phyloP scores from a whole-genome alignment of 2,888 invertebrate species.

The Caenorhabditis sulstoni region DNA sequence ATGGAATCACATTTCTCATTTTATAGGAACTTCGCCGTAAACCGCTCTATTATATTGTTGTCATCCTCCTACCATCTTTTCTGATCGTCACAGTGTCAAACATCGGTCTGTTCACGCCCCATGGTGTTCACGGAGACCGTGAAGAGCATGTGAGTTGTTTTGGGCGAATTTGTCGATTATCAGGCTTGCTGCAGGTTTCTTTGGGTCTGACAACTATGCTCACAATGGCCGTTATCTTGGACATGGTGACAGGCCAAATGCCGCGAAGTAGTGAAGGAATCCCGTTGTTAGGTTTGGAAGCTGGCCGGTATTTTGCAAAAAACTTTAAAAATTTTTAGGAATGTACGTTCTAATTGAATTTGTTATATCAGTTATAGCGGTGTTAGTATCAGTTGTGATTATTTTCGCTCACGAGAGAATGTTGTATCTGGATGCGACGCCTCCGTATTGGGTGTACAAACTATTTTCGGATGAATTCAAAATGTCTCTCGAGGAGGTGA shows the following conservation, averaged over 20 bases:
- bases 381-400: conserved; percentile 66
- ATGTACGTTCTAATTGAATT: conserved; percentile 70
- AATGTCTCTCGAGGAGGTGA: conserved; percentile 58
- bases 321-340: no score
- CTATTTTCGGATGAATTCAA: conserved; percentile 61
- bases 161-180: no score
- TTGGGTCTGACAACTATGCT: conserved; percentile 73
- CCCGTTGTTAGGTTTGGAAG: conserved; percentile 64
- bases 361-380: conserved; percentile 68
- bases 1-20: background rate
- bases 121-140: conserved; percentile 71
- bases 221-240: conserved; percentile 73
- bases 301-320: no score
- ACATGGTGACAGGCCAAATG: conserved; percentile 73
- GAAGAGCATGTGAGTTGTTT: conserved; percentile 69
- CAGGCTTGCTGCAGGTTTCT: no score
- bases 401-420: conserved; percentile 71
- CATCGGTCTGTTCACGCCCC: conserved; percentile 72
- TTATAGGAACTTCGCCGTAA: conserved; percentile 67
- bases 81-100: conserved; percentile 71
- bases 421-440: conserved; percentile 62
- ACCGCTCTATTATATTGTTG: conserved; percentile 72
- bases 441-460: conserved; percentile 63
- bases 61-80: conserved; percentile 71
- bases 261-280: conserved; percentile 71